phyloP scores from a whole-genome alignment of 2,888 invertebrate species.

The Gnatocerus cornutus region DNA sequence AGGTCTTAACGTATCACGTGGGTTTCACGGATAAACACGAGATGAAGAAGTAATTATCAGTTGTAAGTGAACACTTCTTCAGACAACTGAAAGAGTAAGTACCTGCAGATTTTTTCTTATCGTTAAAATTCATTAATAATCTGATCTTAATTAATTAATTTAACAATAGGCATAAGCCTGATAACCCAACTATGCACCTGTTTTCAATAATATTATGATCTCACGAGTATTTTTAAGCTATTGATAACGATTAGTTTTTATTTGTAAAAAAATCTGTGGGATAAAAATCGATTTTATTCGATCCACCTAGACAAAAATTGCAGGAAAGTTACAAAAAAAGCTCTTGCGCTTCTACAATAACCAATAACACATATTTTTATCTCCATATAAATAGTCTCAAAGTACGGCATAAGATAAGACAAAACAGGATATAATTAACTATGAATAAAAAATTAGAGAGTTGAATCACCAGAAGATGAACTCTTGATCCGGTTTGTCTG shows the following conservation, averaged over 20 bases:
- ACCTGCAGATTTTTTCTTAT: slow-evolving; percentile 1
- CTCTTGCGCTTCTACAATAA: slow-evolving; percentile 10
- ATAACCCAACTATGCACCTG: too few species aligned
- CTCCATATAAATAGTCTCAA: slow-evolving; percentile 34
- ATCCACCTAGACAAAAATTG: too few species aligned
- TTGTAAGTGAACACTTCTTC: slow-evolving; percentile 38
- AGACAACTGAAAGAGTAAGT: slow-evolving; percentile 56
- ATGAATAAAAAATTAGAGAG: slow-evolving; percentile 29
- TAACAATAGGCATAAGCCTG: too few species aligned
- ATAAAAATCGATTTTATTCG: too few species aligned
- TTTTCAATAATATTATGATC: slow-evolving; percentile 1
- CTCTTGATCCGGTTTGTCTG: slow-evolving; percentile 48
- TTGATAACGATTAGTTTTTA: too few species aligned
- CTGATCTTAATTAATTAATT: too few species aligned
- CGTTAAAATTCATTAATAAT: too few species aligned
- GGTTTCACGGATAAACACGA: slow-evolving; percentile 40
- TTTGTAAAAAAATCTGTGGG: too few species aligned
- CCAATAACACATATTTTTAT: slow-evolving; percentile 20
- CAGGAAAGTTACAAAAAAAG: too few species aligned
- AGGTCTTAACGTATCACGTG: slow-evolving; percentile 54
- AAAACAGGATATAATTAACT: slow-evolving; percentile 45
- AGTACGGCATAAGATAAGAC: slow-evolving; percentile 41
- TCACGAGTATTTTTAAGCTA: not conserved
- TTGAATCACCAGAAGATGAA: slow-evolving; percentile 47
- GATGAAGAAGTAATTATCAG: slow-evolving; percentile 35